These are phyloP conservation scores for Parnassius glacialis DNA, from an alignment of 2,888 invertebrate species.

Conservation along the genomic window DNA sequence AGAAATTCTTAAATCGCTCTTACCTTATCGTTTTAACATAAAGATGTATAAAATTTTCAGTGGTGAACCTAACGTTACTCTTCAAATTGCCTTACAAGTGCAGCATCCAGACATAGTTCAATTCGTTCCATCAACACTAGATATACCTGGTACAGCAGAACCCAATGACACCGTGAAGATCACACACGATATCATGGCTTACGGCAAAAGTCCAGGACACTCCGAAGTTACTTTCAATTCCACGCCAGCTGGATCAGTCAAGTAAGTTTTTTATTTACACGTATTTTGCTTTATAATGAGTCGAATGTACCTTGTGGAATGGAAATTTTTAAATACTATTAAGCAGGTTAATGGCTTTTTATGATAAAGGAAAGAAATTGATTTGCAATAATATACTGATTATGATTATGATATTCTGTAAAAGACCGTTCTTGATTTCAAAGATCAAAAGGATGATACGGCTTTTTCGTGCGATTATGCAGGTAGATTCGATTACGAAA, in stretches of 20 bases:
- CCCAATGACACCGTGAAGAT: conserved; percentile 56
- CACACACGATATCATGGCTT: conserved; percentile 75
- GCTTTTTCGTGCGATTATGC: no score
- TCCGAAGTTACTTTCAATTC: conserved; percentile 83
- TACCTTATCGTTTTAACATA: no score
- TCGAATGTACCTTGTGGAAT: background rate
- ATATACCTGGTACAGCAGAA: conserved; percentile 55
- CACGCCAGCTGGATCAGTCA: conserved; percentile 70
- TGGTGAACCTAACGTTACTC: conserved; percentile 63
- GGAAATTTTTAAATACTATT: background rate
- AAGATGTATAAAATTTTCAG: conserved; percentile 48
- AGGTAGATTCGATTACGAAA: no score
- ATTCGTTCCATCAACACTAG: conserved; percentile 72
- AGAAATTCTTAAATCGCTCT: no score
- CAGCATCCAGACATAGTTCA: conserved; percentile 84
- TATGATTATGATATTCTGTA: no score
- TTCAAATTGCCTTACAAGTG: conserved; percentile 77
- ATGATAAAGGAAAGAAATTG: no score
- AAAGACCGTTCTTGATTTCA: no score
- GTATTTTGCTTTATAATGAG: no score
- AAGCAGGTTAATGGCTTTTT: background rate
- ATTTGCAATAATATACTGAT: no score
- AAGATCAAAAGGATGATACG: no score
- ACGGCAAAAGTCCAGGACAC: conserved; percentile 84
- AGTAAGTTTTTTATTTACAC: conserved; percentile 58